Base-by-base conservation (phyloP, 1,140 invertebrate genomes). In the Polypedilum pembai region DNA sequence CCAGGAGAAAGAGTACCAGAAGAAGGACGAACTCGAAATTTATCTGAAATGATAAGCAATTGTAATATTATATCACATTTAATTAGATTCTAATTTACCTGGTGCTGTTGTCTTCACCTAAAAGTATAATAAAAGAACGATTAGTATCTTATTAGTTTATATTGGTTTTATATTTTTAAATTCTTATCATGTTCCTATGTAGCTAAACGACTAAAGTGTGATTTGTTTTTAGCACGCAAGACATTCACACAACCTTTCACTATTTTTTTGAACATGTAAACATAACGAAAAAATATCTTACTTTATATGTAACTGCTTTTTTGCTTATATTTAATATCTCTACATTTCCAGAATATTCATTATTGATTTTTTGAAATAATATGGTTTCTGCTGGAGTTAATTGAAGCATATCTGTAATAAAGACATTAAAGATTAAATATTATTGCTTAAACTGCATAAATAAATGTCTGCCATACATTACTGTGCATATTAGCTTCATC, bases 21-120 rank as follows among this genome's bases (percentile, higher is more conserved):
- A 76, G 92, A 94, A 10, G 94, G 94, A 74, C 92, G 86, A 0
- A 97, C 95, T 66, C 92, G 85, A 81, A 95, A 97, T 81, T 96
- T 96, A 77, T 96, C 93, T 0, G 94, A 95, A 1, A 88, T 87
- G 15, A 89, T 91, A 63, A 88, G n/a, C 72, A 21, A 91, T 41
- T 83, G 5, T 78, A 8, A 73, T 76, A n/a, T 76, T 74, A 69
- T n/a, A 56, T n/a, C 41, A 15, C 45, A 56, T n/a, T 12, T 3
- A 1, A 4, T 8, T 15, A 56, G 12, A 56, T 15, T 56, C 45
- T 15, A 56, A 56, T 56, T 15, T 56, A 56, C 45, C 45, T 21
- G 65, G 65, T 3, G 86, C 84, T 0, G 85, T 87, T 41, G 85
- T 87, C 83, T 94, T 94, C 75, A 93, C 85, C 90, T 93, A 76